Evolutionary conservation across 2,797 vertebrate species (phyloP), one percentile per base, ranked within the genome.

Genomic region (Enteromius unitaeniatus): DNA sequence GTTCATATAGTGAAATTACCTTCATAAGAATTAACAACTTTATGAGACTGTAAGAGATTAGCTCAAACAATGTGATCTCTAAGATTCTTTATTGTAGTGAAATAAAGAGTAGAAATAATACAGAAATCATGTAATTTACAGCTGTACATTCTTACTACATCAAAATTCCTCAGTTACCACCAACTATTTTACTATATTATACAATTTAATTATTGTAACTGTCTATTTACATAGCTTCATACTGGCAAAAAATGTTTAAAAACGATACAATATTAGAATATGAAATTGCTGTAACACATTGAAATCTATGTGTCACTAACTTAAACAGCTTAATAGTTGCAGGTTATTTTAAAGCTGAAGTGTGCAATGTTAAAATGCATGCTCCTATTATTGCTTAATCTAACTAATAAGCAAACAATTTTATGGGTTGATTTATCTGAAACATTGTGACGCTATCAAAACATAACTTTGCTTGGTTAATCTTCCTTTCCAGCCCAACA

Each of bases 41-140:
- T 58, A 17, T 15, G 0, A 68, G 28, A 62, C 17, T 42, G 15
- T 62, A 28, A 79, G 14, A 70, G n/a, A 58, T 49, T 11, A 70
- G 13, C 4, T 53, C 28, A 51, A 47, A 81, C 17, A 28, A 58
- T 19, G 28, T 75, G 37, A 53, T 19, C n/a, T 60, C 19, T 68
- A 47, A 72, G 37, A 31, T 77, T 93, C 90, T 91, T 97, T 95
- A 96, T 92, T 97, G 96, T 98, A 97, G 96, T 99, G 96, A 91
- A 92, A 92, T 90, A 87, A 92, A 70, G 89, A 86, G 83, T 84
- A 86, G 91, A 87, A 86, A 74, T 62, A 75, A 88, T 85, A 86
- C 77, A 81, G 67, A 83, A 67, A 73, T 86, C 3, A 77, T 37
- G 58, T 83, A 89, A 81, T 58, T 23, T 82, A 72, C 70, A 83